A percentile compares a stretch with the other conserved stretches of the same genome.
phyloP scores from a whole-genome alignment of 2,797 vertebrate species.

The Prunella strophiata region DNA sequence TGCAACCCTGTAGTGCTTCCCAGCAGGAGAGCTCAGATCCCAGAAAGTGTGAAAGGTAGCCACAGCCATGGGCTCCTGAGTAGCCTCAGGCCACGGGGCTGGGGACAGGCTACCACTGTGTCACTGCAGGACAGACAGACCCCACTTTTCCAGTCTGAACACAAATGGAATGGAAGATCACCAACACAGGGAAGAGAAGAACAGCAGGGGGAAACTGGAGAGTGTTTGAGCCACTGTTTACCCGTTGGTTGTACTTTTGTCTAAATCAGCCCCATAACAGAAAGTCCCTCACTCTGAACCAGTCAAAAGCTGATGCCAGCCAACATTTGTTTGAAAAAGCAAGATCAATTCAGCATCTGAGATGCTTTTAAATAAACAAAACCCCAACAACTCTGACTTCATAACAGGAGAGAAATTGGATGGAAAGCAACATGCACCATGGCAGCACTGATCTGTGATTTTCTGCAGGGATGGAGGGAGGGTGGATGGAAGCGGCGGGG shows the following conservation, averaged over 20 bases:
- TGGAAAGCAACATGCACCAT: neutral
- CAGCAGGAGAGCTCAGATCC: neutral
- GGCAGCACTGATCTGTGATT: neutral
- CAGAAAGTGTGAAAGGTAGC: neutral
- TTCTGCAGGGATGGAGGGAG: neutral
- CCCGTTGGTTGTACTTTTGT: neutral
- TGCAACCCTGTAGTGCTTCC: neutral
- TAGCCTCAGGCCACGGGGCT: accelerated
- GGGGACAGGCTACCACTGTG: no score
- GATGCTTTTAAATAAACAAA: neutral
- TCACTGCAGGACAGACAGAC: neutral
- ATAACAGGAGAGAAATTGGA: neutral
- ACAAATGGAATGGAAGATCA: neutral
- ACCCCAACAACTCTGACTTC: neutral
- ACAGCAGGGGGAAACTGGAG: neutral
- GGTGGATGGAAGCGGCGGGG: no score
- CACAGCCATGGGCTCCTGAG: neutral
- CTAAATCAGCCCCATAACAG: neutral
- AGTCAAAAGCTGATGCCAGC: neutral
- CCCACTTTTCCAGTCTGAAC: neutral
- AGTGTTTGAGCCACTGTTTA: neutral
- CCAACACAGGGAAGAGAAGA: neutral
- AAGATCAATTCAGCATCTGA: neutral
- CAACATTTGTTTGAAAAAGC: neutral
- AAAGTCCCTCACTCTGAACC: neutral